Evolutionary conservation across 2,113 vertebrate genomes (phyloP), one percentile per base, ranked within the genome.

Genomic region (Australoheros scitulus): DNA sequence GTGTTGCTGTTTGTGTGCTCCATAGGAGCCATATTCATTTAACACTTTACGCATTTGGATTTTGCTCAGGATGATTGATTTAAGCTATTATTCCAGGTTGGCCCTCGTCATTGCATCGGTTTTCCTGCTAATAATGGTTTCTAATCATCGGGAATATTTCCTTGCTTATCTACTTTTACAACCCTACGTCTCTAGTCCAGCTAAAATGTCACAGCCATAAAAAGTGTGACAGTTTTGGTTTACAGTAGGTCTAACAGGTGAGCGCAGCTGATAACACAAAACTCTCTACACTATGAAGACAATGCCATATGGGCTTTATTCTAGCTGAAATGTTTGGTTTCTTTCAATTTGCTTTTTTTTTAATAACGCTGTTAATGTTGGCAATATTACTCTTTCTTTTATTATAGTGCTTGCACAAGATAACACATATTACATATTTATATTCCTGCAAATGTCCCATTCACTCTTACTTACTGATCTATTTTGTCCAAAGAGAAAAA

Each of bases 211-310:
- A 52, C 76, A 11, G 77, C 87, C 79, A 86, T 94, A 94, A 94
- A 93, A 79, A 47, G 10, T 59, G 68, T 76, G 89, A 85, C 85
- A 79, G 79, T 60, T 55, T 61, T 41, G 14, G 57, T 91, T 94
- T 94, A 93, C 90, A 68, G 84, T 13, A 26, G 91, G 47, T 81
- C 87, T 86, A 83, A 88, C 79, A 88, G 91, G 90, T 82, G 89
- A 86, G 80, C 41, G 38, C 81, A 87, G 89, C 91, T 93, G 94
- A 94, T 93, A 93, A 93, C 80, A 79, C 55, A 61, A 38, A 81
- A 38, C 58, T 79, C 57, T 76, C 59, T 26, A 57, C 60, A 34
- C 26, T 22, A 6, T 47, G 34, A 47, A 36, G 29, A 65, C 52
- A 41, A 61, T 65, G 78, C 89, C 83, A 82, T 87, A 83, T 65